Conservation (phyloP, 53 echinoderm and acorn worm species). For the Pentamera pediparva region DNA sequence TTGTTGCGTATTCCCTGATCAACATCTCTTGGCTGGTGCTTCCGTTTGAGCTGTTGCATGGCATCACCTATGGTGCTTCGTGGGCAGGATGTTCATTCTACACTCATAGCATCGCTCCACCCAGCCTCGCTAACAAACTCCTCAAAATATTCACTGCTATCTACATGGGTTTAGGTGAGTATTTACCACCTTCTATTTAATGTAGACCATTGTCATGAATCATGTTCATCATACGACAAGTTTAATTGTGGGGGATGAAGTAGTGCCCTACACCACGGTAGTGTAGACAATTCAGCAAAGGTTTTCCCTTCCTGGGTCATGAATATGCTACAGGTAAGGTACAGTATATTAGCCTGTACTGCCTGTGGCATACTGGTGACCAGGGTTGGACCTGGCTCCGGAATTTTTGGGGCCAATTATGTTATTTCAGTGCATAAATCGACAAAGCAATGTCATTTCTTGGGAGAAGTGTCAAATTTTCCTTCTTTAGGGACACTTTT, state of each 20-base stretch:
- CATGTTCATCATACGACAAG: neutral
- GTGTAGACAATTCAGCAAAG: neutral
- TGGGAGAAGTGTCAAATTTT: no score
- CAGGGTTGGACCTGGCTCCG: no score
- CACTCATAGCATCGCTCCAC: constrained; percentile 76
- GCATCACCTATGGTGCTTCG: constrained; percentile 83
- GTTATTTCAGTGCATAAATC: no score
- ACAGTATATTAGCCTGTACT: neutral
- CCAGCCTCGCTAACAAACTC: constrained; percentile 82
- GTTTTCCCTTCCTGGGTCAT: neutral
- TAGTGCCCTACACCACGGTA: neutral
- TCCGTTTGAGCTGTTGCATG: constrained; percentile 91
- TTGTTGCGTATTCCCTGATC: constrained; percentile 81
- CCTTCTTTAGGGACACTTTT: no score
- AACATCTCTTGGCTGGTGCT: constrained; percentile 73
- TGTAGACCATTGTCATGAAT: neutral
- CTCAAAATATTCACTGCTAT: constrained; percentile 64
- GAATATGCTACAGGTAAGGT: neutral
- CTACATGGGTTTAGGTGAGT: constrained; percentile 91
- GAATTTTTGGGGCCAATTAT: no score
- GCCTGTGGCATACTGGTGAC: no score
- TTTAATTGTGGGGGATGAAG: neutral
- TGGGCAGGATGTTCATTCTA: constrained; percentile 89
- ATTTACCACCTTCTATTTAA: neutral
- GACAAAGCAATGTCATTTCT: no score